Base-by-base conservation (phyloP, 2,113 vertebrate species). In the Anguilla japonica region DNA sequence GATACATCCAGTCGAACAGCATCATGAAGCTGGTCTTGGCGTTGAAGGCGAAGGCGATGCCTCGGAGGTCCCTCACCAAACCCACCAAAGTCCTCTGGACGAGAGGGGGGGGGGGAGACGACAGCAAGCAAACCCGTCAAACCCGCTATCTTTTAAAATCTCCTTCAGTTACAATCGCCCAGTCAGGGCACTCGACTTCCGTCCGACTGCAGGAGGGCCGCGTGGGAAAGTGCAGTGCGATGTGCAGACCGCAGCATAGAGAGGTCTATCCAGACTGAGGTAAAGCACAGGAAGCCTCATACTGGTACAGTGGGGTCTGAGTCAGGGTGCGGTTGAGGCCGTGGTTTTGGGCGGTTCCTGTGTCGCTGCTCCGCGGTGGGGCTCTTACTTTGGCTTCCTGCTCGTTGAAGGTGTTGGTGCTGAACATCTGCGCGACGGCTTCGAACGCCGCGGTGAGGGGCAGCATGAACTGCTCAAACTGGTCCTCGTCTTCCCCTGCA, bases 1-100 rank as follows among this genome's bases (percentile, higher is more conserved):
- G 98, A 99, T 99, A 99, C 98, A 99, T 99, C 98, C 98, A 99
- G 92, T 99, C 98, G 83, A 99, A 99, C 1, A 99, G 96, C 98
- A 99, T 99, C 98, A 99, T 99, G 93, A 99, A 99, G 93, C 98
- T 99, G 87, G 97, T 99, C 95, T 99, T 99, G 92, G 98, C 98
- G 85, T 99, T 99, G 95, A 99, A 99, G 94, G 98, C 98, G 87
- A 99, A 99, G 63, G 98, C 98, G 88, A 99, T 99, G n/a, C 98
- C 98, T 82, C 98, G 94, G 85, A 99, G 92, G 89, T 99, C 98
- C 91, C 98, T 94, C 86, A 99, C 98, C 89, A 99, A 90, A 79
- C 98, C 98, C 87, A 99, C 98, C 91, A 99, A 88, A 0, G 98
- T 99, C 88, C 98, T 96, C 98, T 99, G 90, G 5, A 86, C 6